These are phyloP conservation scores for Chanos chanos DNA, from an alignment of 2,797 vertebrate species.

Conservation along the genomic window DNA sequence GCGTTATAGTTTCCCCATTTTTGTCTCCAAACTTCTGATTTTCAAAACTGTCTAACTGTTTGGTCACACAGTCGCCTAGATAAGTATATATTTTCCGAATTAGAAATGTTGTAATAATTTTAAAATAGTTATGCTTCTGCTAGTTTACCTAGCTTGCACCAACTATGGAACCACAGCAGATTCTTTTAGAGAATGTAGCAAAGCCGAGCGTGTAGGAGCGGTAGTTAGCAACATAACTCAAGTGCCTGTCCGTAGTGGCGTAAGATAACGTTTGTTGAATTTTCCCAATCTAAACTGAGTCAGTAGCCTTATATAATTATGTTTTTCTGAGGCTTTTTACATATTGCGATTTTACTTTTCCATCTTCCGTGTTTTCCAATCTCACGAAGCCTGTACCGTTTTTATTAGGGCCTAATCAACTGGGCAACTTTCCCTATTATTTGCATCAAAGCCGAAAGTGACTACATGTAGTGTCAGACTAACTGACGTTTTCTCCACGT, in stretches of 20 bases:
- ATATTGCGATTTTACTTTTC: background rate
- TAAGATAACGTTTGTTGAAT: too few relatives aligned
- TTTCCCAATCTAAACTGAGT: too few relatives aligned
- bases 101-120: constrained; percentile 2
- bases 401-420: constrained; percentile 17
- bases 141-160: constrained; percentile 39
- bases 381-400: too few relatives aligned
- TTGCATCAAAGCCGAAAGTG: too few relatives aligned
- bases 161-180: constrained; percentile 27
- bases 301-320: too few relatives aligned
- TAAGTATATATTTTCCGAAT: constrained; percentile 2
- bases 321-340: background rate
- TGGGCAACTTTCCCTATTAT: constrained; percentile 22
- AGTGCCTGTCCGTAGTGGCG: too few relatives aligned
- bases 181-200: constrained; percentile 18
- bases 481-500: too few relatives aligned
- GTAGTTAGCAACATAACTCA: too few relatives aligned
- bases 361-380: constrained; percentile 20
- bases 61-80: too few relatives aligned
- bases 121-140: constrained; percentile 29
- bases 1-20: constrained; percentile 8
- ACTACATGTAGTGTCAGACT: too few relatives aligned
- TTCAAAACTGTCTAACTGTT: too few relatives aligned
- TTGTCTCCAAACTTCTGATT: background rate
- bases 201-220: background rate